Evolutionary conservation across 1,140 invertebrate species (phyloP).

Genomic region (Andricus grossulariae): DNA sequence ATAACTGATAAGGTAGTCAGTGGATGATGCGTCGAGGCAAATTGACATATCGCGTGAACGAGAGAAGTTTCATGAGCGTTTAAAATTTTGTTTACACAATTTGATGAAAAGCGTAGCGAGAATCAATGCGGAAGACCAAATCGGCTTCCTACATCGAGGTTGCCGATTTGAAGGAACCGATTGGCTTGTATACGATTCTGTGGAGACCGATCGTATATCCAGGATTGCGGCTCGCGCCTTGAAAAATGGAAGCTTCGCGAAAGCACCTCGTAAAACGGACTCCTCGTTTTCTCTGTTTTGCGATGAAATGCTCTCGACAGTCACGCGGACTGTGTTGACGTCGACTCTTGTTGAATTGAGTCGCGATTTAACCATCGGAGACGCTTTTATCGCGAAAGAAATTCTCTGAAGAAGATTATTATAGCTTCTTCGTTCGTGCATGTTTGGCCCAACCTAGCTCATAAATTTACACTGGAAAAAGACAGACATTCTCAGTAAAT

Average conservation of each 20-base stretch:
- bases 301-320: too few relatives aligned
- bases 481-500: constrained; percentile 9
- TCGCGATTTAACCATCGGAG: constrained; percentile 29
- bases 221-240: constrained; percentile 42
- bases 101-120: constrained; percentile 4
- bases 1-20: not conserved
- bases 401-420: constrained; percentile 23
- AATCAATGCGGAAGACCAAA: not conserved
- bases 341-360: not conserved
- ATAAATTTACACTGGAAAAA: constrained; percentile 26
- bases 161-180: constrained; percentile 32
- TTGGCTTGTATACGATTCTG: constrained; percentile 36
- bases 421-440: constrained; percentile 24
- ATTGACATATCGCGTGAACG: constrained; percentile 15
- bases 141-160: constrained; percentile 21
- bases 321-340: too few relatives aligned
- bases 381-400: constrained; percentile 29
- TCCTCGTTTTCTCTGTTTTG: constrained; percentile 32
- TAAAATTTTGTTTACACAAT: not conserved
- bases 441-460: constrained; percentile 2
- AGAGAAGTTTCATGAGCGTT: not conserved
- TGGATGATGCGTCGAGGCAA: constrained; percentile 1
- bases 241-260: constrained; percentile 50
- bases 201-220: constrained; percentile 40
- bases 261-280: constrained; percentile 50